These are phyloP conservation scores for Cordilura impudica DNA, from an alignment of 2,888 invertebrate species.

Conservation along the genomic window DNA sequence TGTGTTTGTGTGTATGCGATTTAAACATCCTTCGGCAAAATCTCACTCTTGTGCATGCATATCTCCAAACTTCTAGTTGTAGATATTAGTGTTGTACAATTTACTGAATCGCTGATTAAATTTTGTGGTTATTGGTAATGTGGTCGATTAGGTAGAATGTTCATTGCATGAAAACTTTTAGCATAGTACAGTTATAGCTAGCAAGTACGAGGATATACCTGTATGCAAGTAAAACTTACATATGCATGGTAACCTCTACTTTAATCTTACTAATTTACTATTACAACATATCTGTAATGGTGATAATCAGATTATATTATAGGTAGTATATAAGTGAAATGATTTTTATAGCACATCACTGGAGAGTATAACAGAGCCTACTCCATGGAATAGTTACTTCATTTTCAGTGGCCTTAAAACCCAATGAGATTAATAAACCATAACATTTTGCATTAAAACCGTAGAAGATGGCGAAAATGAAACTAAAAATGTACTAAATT, in stretches of 20 bases:
- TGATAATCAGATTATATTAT: slow-evolving; percentile 40
- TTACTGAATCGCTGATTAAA: slow-evolving; percentile 57
- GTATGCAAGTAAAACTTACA: background rate
- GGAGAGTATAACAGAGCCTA: no score
- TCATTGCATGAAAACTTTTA: slow-evolving; percentile 14
- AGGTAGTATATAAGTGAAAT: slow-evolving; percentile 14
- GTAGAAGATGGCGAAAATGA: no score
- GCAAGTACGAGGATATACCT: background rate
- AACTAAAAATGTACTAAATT: no score
- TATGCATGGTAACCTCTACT: background rate
- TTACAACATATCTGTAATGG: slow-evolving; percentile 14
- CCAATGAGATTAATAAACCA: no score
- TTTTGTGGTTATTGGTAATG: slow-evolving; percentile 58
- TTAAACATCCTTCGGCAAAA: background rate
- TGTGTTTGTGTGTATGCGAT: no score
- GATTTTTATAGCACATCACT: no score
- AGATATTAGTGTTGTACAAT: slow-evolving; percentile 30
- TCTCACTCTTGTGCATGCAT: background rate
- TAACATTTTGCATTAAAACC: no score
- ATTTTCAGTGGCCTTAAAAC: no score
- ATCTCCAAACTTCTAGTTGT: background rate
- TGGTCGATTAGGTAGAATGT: slow-evolving; percentile 53
- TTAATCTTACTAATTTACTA: slow-evolving; percentile 32
- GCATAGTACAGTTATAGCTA: background rate
- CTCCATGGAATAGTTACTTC: no score